These are phyloP conservation scores for Phortica variegata DNA, from an alignment of 1,140 invertebrate species.

Conservation along the genomic window DNA sequence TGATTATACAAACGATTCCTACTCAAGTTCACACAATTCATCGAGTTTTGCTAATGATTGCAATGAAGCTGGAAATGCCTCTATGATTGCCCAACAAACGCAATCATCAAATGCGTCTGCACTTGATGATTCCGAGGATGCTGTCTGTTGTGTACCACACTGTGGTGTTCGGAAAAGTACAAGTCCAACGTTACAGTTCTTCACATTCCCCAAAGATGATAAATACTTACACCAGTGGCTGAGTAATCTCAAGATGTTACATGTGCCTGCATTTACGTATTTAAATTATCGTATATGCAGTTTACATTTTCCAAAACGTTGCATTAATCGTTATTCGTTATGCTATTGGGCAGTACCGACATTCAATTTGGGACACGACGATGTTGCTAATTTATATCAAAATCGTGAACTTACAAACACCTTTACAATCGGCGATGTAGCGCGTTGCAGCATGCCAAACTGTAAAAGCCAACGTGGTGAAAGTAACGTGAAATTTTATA, in stretches of 20 bases:
- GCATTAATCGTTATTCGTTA: slow-evolving; percentile 47
- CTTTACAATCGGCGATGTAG: slow-evolving; percentile 45
- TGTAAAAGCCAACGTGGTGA: slow-evolving; percentile 46
- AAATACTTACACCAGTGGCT: slow-evolving; percentile 52
- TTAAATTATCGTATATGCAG: slow-evolving; percentile 43
- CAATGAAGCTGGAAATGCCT: slow-evolving; percentile 35
- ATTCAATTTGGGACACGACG: slow-evolving; percentile 49
- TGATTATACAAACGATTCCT: slow-evolving; percentile 40
- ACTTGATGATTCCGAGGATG: slow-evolving; percentile 44
- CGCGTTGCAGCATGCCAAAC: slow-evolving; percentile 49
- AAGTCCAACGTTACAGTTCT: slow-evolving; percentile 47
- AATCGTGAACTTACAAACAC: slow-evolving; percentile 49
- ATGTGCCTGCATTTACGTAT: slow-evolving; percentile 38
- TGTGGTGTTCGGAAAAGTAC: slow-evolving; percentile 48
- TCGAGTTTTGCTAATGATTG: slow-evolving; percentile 9
- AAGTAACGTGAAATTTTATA: slow-evolving; percentile 50
- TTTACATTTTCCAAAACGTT: slow-evolving; percentile 52
- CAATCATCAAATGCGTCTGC: slow-evolving; percentile 39
- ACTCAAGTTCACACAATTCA: slow-evolving; percentile 26
- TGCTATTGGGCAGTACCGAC: slow-evolving; percentile 54
- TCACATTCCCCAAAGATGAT: slow-evolving; percentile 48
- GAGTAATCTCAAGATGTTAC: slow-evolving; percentile 50
- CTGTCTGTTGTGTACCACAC: slow-evolving; percentile 45
- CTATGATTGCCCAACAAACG: slow-evolving; percentile 28
- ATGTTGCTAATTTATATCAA: slow-evolving; percentile 51